A percentile compares a stretch with the other conserved stretches of the same genome.
These are phyloP conservation scores for Sitophilus oryzae DNA, from an alignment of 1,140 invertebrate genomes.

Conservation along the genomic window DNA sequence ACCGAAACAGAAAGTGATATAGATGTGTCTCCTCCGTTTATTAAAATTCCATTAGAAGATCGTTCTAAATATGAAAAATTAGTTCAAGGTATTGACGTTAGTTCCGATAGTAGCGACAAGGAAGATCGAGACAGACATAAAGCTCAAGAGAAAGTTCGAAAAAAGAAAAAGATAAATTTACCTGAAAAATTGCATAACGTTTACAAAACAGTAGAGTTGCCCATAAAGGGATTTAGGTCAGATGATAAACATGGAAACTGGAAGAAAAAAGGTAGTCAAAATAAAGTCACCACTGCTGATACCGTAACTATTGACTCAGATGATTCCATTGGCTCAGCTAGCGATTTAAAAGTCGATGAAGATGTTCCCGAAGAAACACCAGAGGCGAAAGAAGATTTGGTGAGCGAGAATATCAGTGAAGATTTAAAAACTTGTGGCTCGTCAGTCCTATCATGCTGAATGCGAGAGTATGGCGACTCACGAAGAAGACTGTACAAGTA, in stretches of 20 bases:
- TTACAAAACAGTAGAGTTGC: slow-evolving; percentile 47
- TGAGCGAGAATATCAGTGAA: slow-evolving; percentile 60
- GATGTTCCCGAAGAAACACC: slow-evolving; percentile 38
- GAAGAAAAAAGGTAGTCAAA: slow-evolving; percentile 35
- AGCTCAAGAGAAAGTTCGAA: slow-evolving; percentile 32
- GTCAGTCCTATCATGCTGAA: slow-evolving; percentile 65
- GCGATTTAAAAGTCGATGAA: slow-evolving; percentile 56
- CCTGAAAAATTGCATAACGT: slow-evolving; percentile 43
- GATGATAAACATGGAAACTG: slow-evolving; percentile 17
- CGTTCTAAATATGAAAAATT: slow-evolving; percentile 76
- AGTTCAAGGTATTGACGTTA: slow-evolving; percentile 51
- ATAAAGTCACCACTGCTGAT: slow-evolving; percentile 39
- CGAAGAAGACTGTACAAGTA: slow-evolving; percentile 52
- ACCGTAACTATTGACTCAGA: slow-evolving; percentile 49
- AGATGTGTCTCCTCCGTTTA: slow-evolving; percentile 51
- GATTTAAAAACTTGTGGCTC: slow-evolving; percentile 62
- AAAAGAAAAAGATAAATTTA: slow-evolving; percentile 34
- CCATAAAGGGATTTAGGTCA: slow-evolving; percentile 36
- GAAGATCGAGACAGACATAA: slow-evolving; percentile 40
- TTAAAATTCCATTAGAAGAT: slow-evolving; percentile 62
- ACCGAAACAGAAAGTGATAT: slow-evolving; percentile 37
- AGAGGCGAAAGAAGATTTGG: slow-evolving; percentile 38
- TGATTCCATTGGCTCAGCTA: slow-evolving; percentile 70
- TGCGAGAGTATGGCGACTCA: slow-evolving; percentile 62
- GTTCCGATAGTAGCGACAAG: slow-evolving; percentile 53